Evolutionary conservation across 2,888 invertebrate species (phyloP), one percentile per base, ranked within the genome.

Genomic region (Ormyrus nitidulus): DNA sequence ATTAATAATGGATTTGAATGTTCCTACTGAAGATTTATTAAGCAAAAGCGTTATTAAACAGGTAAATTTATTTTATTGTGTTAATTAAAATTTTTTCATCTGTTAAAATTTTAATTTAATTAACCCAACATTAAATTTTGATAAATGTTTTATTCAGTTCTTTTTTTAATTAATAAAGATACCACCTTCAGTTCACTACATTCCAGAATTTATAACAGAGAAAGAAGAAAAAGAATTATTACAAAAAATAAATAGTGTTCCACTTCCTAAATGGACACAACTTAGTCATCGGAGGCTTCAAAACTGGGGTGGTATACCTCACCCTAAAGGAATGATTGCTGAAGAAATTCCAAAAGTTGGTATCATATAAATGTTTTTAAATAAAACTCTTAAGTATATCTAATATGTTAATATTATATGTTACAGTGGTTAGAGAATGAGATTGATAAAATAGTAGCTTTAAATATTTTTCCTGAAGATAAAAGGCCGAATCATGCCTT

Each of bases 241-340:
- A 66, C 92, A 93, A 54, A 93, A 94, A 84, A 94, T 99, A 46
- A 94, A 96, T 86, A 91, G 92, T 58, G 94, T 95, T 9, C 99
- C 99, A 0, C 96, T 94, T 86, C 98, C 99, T 8, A 98, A 98
- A 91, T 99, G 99, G 99, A 98, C 98, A 1, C 96, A 96, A 88
- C 92, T 99, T 59, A 94, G 95, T 34, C 95, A 98, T 88, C 93
- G 99, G 83, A 93, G 98, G 82, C 92, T 99, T n/a, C 98, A 99
- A 89, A 99, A 99, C 90, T 99, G 99, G 94, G 99, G 99, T 46
- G 99, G 99, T 0, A 92, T 98, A 77, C 98, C 99, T 0, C 98
- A 98, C 89, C 93, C 93, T 13, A 98, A 97, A 87, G 98, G 98
- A 79, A 97, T 99, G 97, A 94, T 99, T 83, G 94, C 96, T 0